Percentiles rank a stretch among this genome's conserved stretches.
Conservation (phyloP, 2,113 vertebrate species). For the Natator depressus region DNA sequence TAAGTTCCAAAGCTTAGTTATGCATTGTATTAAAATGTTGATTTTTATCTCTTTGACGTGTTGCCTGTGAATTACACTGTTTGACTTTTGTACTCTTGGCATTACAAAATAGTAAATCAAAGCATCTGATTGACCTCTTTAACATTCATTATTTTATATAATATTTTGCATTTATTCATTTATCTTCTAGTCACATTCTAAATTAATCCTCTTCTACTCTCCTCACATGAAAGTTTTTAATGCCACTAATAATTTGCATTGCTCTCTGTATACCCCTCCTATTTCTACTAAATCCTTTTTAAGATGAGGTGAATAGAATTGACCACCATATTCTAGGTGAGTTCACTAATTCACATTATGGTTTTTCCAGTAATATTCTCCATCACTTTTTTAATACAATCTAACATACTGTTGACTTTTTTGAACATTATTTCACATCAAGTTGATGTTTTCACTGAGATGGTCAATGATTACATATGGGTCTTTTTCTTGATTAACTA, state of each 20-base stretch:
- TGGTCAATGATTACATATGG: not conserved
- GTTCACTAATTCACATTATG: not conserved
- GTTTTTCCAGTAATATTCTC: not conserved
- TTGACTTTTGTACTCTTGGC: not conserved
- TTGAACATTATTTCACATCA: not conserved
- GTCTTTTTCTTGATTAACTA: not conserved
- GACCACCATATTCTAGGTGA: not conserved
- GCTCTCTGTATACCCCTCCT: not conserved
- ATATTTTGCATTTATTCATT: not conserved
- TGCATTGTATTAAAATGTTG: not conserved
- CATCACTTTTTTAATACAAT: not conserved
- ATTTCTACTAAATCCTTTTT: not conserved
- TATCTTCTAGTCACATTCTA: not conserved
- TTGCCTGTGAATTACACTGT: not conserved
- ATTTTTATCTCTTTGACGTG: not conserved
- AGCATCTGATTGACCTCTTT: not conserved
- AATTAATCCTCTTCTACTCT: not conserved
- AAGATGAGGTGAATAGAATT: not conserved
- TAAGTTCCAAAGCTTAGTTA: not conserved
- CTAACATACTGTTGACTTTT: not conserved
- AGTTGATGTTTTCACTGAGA: not conserved
- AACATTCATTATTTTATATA: not conserved
- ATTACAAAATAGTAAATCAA: not conserved
- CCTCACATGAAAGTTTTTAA: not conserved
- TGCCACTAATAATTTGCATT: not conserved